These are phyloP conservation scores for Neocrepidodera transversa DNA, from an alignment of 2,888 invertebrate species.

Conservation along the genomic window DNA sequence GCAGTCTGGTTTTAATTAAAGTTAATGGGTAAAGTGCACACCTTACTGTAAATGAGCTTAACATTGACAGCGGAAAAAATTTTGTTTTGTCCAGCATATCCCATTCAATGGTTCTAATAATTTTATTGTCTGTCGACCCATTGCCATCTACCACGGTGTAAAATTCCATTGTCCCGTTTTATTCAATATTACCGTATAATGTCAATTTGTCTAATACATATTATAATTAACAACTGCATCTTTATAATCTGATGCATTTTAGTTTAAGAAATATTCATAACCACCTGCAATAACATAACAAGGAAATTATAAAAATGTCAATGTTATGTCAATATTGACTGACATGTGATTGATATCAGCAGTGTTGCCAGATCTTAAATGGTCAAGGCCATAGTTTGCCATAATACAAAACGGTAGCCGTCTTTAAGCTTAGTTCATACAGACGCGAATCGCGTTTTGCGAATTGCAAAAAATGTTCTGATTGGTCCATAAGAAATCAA, in stretches of 20 bases:
- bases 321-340: no score
- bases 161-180: slow-evolving; percentile 35
- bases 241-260: background rate
- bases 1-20: slow-evolving; percentile 92
- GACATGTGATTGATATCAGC: no score
- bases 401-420: no score
- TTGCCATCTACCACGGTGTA: slow-evolving; percentile 31
- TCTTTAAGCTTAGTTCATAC: no score
- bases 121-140: slow-evolving; percentile 50
- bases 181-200: slow-evolving; percentile 17
- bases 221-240: slow-evolving; percentile 8
- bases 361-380: no score
- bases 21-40: slow-evolving; percentile 90
- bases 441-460: no score
- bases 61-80: slow-evolving; percentile 90
- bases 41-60: slow-evolving; percentile 81
- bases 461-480: no score
- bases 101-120: slow-evolving; percentile 92
- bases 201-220: background rate
- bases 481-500: no score
- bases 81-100: slow-evolving; percentile 97
- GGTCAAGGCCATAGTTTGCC: no score
- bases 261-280: slow-evolving; percentile 4
- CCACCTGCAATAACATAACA: slow-evolving; percentile 2
- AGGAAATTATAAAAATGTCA: no score